phyloP scores from a whole-genome alignment of 2,113 vertebrate genomes.

The Equus quagga region DNA sequence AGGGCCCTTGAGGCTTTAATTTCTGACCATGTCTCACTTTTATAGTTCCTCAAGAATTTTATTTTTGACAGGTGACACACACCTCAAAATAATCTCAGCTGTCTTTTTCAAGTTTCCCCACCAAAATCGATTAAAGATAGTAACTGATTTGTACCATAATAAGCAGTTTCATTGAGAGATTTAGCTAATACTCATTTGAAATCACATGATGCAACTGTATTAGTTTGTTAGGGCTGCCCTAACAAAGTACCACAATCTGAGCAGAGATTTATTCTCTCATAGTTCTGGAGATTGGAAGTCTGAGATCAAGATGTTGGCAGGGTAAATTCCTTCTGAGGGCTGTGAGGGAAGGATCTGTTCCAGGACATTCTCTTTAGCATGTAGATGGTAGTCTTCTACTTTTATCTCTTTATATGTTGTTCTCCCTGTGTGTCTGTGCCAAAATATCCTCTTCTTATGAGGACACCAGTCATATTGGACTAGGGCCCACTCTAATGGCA shows the following conservation, averaged over 20 bases:
- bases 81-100: not conserved
- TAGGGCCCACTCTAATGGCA: not conserved
- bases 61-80: not conserved
- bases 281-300: not conserved
- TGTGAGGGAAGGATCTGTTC: not conserved
- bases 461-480: not conserved
- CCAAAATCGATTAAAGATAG: not conserved
- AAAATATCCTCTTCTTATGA: not conserved
- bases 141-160: not conserved
- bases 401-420: not conserved
- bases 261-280: not conserved
- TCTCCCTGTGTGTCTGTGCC: not conserved
- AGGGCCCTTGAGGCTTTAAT: not conserved
- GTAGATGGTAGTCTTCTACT: not conserved
- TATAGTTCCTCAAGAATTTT: not conserved
- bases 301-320: not conserved
- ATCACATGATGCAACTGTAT: not conserved
- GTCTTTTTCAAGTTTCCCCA: not conserved
- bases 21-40: not conserved
- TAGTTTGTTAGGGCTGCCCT: not conserved
- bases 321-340: not conserved
- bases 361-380: not conserved
- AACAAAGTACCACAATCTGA: not conserved
- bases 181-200: not conserved
- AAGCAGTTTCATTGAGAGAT: not conserved